Conservation (phyloP, 2,888 invertebrate species). For the Nemurella pictetii region DNA sequence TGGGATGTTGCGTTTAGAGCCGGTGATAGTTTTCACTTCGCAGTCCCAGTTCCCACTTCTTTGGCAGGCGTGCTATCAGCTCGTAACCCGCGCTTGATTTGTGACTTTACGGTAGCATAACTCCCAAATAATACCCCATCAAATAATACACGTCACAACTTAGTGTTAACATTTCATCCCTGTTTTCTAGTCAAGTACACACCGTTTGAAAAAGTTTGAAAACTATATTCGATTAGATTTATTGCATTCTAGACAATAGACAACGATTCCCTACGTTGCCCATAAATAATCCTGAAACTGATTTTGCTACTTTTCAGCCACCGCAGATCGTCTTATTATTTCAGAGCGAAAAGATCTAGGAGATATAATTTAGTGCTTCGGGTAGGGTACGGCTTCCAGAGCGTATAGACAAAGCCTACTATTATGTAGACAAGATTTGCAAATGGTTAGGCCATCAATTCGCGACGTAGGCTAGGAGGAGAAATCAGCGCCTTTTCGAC, state of each 20-base stretch:
- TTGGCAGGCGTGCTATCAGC: too few species aligned
- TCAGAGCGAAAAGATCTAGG: background rate
- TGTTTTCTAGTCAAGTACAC: background rate
- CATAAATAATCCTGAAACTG: conserved; percentile 21
- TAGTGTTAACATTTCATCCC: background rate
- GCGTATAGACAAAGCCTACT: conserved; percentile 29
- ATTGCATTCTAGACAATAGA: conserved; percentile 27
- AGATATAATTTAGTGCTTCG: conserved; percentile 25
- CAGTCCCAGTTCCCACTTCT: too few species aligned
- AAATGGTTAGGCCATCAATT: conserved; percentile 24
- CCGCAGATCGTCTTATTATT: too few species aligned
- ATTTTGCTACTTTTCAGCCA: conserved; percentile 28
- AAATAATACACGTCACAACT: too few species aligned
- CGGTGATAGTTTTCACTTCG: too few species aligned
- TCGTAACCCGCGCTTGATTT: too few species aligned
- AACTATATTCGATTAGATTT: conserved; percentile 23
- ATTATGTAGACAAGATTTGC: conserved; percentile 30
- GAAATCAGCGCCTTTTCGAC: too few species aligned
- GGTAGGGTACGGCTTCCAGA: too few species aligned
- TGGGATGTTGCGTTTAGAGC: too few species aligned
- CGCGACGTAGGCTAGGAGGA: background rate
- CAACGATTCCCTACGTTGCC: background rate
- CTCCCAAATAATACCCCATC: too few species aligned
- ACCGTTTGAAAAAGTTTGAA: conserved; percentile 22
- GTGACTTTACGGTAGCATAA: too few species aligned